A percentile compares a stretch with the other conserved stretches of the same genome.
Conservation (phyloP, 30 jellyfish, hydroid and myxozoan species). For the Phacellophora camtschatica region DNA sequence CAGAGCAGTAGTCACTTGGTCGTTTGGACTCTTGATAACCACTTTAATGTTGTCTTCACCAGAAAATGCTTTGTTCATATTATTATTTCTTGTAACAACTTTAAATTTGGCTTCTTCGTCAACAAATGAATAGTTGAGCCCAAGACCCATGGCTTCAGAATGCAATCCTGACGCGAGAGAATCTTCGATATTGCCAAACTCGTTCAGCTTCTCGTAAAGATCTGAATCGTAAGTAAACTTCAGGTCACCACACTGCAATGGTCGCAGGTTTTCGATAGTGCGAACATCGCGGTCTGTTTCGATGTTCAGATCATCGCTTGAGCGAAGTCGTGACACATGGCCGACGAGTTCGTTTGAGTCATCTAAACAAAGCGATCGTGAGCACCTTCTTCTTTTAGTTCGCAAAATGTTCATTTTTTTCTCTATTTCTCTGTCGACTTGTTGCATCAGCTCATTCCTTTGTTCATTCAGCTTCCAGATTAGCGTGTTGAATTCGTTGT, state of each 20-base stretch:
- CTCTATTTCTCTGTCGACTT: constrained; percentile 40
- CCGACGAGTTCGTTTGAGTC: neutral
- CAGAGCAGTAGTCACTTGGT: constrained; percentile 36
- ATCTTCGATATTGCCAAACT: constrained; percentile 42
- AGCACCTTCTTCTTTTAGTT: constrained; percentile 31
- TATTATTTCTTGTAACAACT: constrained; percentile 38
- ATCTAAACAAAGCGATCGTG: constrained; percentile 38
- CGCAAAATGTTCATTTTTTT: constrained; percentile 55
- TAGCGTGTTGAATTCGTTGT: constrained; percentile 34
- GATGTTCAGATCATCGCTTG: constrained; percentile 38
- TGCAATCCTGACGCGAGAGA: constrained; percentile 62
- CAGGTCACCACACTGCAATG: constrained; percentile 68
- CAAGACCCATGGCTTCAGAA: constrained; percentile 69
- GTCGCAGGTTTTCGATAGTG: constrained; percentile 48
- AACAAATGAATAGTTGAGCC: constrained; percentile 47
- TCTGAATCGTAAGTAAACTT: constrained; percentile 16
- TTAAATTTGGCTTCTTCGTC: constrained; percentile 57
- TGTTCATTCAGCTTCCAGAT: constrained; percentile 41
- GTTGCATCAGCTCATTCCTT: constrained; percentile 26
- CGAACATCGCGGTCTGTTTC: constrained; percentile 65
- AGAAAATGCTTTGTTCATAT: constrained; percentile 42
- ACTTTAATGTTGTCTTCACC: constrained; percentile 33
- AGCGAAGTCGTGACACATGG: neutral
- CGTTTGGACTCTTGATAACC: constrained; percentile 35
- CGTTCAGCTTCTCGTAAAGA: constrained; percentile 21